Evolutionary conservation across 2,888 invertebrate genomes (phyloP).

Genomic region (Acrobasis consociella): DNA sequence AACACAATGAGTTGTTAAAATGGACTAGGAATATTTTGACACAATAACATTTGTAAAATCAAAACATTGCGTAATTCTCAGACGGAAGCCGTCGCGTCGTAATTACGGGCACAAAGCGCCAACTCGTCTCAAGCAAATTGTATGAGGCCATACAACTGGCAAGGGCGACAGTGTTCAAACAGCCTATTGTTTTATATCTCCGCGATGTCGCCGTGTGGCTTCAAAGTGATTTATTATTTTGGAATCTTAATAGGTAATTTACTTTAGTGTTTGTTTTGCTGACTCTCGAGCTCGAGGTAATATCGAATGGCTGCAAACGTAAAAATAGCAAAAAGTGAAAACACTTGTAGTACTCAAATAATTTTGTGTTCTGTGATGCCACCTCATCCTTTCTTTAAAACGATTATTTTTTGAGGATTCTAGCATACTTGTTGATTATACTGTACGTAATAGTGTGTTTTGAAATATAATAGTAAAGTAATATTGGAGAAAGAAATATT

Average conservation of each 20-base stretch:
- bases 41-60: background rate
- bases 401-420: no score
- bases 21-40: background rate
- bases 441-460: no score
- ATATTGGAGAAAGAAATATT: no score
- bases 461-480: background rate
- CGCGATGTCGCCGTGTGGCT: constrained; percentile 35
- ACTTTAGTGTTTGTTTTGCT: background rate
- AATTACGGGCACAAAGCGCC: constrained; percentile 59
- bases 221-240: constrained; percentile 4
- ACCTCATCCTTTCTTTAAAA: no score
- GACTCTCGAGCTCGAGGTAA: background rate
- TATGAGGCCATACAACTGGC: constrained; percentile 52
- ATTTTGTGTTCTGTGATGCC: no score
- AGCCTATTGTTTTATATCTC: constrained; percentile 67
- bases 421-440: no score
- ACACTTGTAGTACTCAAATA: no score
- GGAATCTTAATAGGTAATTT: background rate
- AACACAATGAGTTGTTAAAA: no score
- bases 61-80: constrained; percentile 19
- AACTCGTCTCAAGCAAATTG: constrained; percentile 69
- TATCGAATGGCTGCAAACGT: no score
- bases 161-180: constrained; percentile 66
- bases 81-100: constrained; percentile 42
- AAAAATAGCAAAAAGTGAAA: no score